These are phyloP conservation scores for Rhinichthys klamathensis DNA, from an alignment of 2,113 vertebrate genomes.

Conservation along the genomic window DNA sequence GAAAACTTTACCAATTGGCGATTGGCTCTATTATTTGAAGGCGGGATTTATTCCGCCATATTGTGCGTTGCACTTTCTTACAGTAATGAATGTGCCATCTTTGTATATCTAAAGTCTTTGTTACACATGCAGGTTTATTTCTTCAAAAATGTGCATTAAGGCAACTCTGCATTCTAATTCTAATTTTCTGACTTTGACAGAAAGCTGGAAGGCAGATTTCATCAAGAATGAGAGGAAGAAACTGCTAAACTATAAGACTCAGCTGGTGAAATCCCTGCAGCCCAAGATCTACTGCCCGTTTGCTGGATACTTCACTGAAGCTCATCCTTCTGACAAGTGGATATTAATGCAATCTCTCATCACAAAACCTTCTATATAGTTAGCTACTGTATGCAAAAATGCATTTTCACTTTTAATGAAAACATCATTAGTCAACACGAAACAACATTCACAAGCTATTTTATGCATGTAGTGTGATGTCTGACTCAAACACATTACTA, in stretches of 20 bases:
- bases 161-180: too few species aligned
- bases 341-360: not conserved
- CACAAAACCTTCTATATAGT: not conserved
- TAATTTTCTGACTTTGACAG: conserved; percentile 50
- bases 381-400: too few species aligned
- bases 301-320: conserved; percentile 82
- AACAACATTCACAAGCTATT: not conserved
- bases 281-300: conserved; percentile 80
- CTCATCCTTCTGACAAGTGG: conserved; percentile 83
- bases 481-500: not conserved
- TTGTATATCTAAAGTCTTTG: too few species aligned
- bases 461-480: not conserved
- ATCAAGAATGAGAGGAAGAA: conserved; percentile 81
- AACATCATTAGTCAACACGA: not conserved
- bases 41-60: too few species aligned
- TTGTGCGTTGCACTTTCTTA: too few species aligned
- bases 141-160: too few species aligned
- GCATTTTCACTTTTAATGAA: not conserved
- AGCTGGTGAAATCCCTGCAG: conserved; percentile 74
- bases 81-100: too few species aligned
- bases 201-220: conserved; percentile 76
- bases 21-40: too few species aligned
- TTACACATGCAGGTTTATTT: too few species aligned
- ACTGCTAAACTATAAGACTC: conserved; percentile 80
- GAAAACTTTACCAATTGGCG: too few species aligned